Base-by-base conservation (phyloP, 1,140 invertebrate genomes). In the Diabrotica virgifera region DNA sequence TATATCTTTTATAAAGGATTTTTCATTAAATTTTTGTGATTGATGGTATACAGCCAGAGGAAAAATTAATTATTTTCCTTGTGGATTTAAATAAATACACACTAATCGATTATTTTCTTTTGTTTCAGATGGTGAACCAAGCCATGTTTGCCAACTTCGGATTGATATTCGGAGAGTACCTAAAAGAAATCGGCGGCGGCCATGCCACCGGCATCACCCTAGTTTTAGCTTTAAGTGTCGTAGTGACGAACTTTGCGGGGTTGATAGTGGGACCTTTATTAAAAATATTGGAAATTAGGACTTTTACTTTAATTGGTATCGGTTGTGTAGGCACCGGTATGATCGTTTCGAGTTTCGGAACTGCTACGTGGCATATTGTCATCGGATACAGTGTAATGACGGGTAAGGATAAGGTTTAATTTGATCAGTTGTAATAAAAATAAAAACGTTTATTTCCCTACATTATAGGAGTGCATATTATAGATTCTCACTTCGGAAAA, bases 91-190 rank as follows among this genome's bases (percentile, higher is more conserved):
- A 5, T 46, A n/a, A 46, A 46, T 46, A 46, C 6, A 52, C 5
- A 54, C 13, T 54, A 14, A 14, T 5, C 53, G n/a, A 35, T 24
- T 53, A 11, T 55, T 38, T 60, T 55, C 38, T 62, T 59, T 65
- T 64, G 56, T 83, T 82, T 59, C 75, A 90, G 88, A 84, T 89
- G 70, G 87, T 88, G 58, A 87, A 90, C 73, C 85, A 89, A 77
- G 89, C 88, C 1, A 82, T 90, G 72, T 82, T 89, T 62, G 89
- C 88, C 5, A 82, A 89, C 2, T 90, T 89, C 74, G 88, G 89
- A 52, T 80, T 90, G 12, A 78, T 90, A 38, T 91, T 89, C 69
- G 86, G 86, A 64, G 85, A 87, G 64, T 81, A 85, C 52, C 77
- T 90, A 40, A 77, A 82, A 62, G 79, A 82, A 0, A 84, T 90